phyloP scores from a whole-genome alignment of 1,140 invertebrate genomes.

The Meloidogyne exigua region DNA sequence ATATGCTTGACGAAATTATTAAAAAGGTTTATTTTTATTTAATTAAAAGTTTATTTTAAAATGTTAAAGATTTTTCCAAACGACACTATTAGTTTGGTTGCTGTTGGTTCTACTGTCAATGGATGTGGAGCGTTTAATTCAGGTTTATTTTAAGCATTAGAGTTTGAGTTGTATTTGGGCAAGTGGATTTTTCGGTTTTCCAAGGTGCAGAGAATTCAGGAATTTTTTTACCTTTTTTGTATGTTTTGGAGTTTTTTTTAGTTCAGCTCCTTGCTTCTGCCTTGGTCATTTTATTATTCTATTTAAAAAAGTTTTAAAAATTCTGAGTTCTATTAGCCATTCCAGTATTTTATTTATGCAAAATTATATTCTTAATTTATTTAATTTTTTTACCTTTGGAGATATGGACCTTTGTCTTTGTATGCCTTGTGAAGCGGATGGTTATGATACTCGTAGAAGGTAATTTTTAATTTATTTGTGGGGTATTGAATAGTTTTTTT shows the following conservation, averaged over 20 bases:
- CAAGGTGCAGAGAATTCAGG: too few species aligned
- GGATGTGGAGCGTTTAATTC: conserved; percentile 54
- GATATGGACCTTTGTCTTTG: conserved; percentile 50
- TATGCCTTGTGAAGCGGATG: conserved; percentile 12
- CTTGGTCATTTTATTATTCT: too few species aligned
- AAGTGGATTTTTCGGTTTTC: too few species aligned
- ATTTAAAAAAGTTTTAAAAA: too few species aligned
- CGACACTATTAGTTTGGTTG: conserved; percentile 30
- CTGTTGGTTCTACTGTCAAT: conserved; percentile 52
- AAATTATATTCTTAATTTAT: neutral
- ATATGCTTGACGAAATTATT: neutral
- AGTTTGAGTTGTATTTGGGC: too few species aligned
- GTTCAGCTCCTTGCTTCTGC: too few species aligned
- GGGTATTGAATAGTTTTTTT: neutral
- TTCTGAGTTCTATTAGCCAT: too few species aligned
- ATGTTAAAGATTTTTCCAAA: conserved; percentile 30
- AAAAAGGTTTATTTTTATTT: conserved; percentile 8
- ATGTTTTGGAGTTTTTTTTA: too few species aligned
- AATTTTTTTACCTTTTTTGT: too few species aligned
- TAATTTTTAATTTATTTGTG: conserved; percentile 6
- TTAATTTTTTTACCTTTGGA: neutral
- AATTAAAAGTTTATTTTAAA: neutral
- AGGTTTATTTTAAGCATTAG: neutral
- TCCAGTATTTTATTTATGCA: too few species aligned
- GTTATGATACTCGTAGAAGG: conserved; percentile 24